Base-by-base conservation (phyloP, 2,113 vertebrate genomes). In the Illadopsis cleaveri region DNA sequence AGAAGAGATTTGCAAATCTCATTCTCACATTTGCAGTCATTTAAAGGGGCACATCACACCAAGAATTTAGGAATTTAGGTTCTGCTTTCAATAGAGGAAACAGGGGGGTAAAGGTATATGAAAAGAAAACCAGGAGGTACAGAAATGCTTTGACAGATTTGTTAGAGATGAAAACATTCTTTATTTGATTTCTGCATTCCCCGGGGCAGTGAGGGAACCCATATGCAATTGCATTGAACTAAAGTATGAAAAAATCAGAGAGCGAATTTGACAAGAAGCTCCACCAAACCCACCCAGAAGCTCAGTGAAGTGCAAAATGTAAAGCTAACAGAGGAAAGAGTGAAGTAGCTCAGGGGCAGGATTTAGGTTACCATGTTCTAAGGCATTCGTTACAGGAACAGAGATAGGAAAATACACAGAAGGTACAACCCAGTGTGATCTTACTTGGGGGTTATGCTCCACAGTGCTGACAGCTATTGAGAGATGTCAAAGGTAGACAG, bases 1-100 rank as follows among this genome's bases (percentile, higher is more conserved):
- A 61, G 66, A 88, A 90, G 69, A 85, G 73, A 82, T 84, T 85
- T 94, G 48, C 50, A 96, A 92, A 92, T 91, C 47, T 96, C 88
- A 56, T 89, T 58, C 66, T 71, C 50, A 31, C n/a, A 75, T 94
- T 88, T 78, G 70, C 79, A 83, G 38, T n/a, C n/a, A 53, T 94
- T 89, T 96, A 88, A 96, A 92, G 72, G 64, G 60, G 71, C n/a
- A 48, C 14, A 78, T 82, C 42, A 79, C 1, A 5, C 56, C 44
- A 78, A 83, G 64, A 94, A 71, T 78, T 82, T 57, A 82, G 37
- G 64, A 94, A 71, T 78, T 82, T 57, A 82, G 37, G 18, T 23
- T 90, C 40, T 3, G 3, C 53, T 94, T 93, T 89, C 80, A 92
- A 38, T 11, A 66, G 22, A 61, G 35, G 62, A 72, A 86, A 83